These are phyloP conservation scores for Setipinna tenuifilis DNA, from an alignment of 2,797 vertebrate genomes.

Conservation along the genomic window DNA sequence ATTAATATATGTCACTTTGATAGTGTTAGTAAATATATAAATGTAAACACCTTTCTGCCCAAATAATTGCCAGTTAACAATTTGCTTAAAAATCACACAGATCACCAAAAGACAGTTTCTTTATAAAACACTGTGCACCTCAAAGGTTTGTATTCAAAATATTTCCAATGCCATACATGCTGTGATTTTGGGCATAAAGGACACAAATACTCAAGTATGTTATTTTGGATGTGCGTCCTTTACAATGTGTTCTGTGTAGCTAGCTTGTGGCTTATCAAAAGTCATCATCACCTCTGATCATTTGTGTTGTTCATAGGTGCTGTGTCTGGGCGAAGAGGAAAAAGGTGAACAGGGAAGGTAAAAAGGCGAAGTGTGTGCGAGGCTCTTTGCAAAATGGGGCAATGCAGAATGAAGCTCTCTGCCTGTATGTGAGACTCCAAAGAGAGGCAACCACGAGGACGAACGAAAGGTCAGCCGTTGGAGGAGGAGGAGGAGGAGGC, in stretches of 20 bases:
- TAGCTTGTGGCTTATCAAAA: neutral
- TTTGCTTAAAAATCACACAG: no score
- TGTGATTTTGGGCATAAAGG: neutral
- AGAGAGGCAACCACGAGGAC: conserved; percentile 73
- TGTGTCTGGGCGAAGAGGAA: conserved; percentile 42
- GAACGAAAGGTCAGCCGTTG: conserved; percentile 61
- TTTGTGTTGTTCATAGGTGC: conserved; percentile 59
- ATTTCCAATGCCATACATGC: neutral
- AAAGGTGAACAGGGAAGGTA: conserved; percentile 32
- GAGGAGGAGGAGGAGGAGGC: conserved; percentile 60
- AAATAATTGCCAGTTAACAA: no score
- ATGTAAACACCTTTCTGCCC: no score
- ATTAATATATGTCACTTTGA: no score
- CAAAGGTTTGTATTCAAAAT: neutral
- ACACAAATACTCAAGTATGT: neutral
- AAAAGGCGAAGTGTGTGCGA: conserved; percentile 42
- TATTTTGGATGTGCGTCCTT: neutral
- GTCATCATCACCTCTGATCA: conserved; percentile 2
- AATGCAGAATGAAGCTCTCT: conserved; percentile 66
- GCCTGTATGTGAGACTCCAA: conserved; percentile 65
- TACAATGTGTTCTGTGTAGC: neutral
- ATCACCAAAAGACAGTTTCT: no score
- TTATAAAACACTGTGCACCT: neutral
- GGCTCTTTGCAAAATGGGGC: conserved; percentile 66
- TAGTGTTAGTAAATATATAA: no score